These are phyloP conservation scores for Cerastoderma edule DNA, from an alignment of 2,888 invertebrate genomes.

Conservation along the genomic window DNA sequence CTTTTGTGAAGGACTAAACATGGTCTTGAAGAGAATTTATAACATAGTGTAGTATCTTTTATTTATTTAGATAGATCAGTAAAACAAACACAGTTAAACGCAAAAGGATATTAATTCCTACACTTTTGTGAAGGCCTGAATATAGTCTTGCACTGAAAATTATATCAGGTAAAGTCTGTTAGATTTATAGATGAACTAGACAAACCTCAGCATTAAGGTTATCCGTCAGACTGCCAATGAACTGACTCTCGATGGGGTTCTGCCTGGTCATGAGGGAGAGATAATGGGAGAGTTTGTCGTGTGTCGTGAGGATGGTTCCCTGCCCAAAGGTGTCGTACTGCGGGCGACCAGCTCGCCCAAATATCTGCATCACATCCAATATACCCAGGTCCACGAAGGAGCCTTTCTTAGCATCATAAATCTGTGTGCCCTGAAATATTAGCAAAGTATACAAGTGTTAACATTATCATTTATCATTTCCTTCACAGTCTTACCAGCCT, in stretches of 20 bases:
- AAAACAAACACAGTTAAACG: no score
- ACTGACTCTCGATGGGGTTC: conserved; percentile 99
- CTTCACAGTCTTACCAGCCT: no score
- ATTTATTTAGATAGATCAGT: no score
- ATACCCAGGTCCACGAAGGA: conserved; percentile 97
- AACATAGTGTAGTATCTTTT: no score
- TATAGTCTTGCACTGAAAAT: neutral
- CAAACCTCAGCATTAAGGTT: conserved; percentile 98
- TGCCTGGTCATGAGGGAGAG: conserved; percentile 97
- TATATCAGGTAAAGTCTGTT: neutral
- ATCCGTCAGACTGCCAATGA: conserved; percentile 95
- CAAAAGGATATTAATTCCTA: no score
- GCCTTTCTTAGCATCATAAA: conserved; percentile 98
- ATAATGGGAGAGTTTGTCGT: conserved; percentile 96
- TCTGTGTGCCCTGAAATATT: conserved; percentile 93
- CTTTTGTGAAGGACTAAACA: no score
- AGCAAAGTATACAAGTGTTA: no score
- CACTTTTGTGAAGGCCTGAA: no score
- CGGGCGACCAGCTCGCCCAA: conserved; percentile 98
- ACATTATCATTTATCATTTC: no score
- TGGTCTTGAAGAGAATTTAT: no score
- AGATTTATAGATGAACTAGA: neutral
- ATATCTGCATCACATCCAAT: conserved; percentile 95
- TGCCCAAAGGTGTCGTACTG: conserved; percentile 97
- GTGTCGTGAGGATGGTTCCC: conserved; percentile 96